Conservation (phyloP, 2,888 invertebrate genomes). For the Homarus gammarus region DNA sequence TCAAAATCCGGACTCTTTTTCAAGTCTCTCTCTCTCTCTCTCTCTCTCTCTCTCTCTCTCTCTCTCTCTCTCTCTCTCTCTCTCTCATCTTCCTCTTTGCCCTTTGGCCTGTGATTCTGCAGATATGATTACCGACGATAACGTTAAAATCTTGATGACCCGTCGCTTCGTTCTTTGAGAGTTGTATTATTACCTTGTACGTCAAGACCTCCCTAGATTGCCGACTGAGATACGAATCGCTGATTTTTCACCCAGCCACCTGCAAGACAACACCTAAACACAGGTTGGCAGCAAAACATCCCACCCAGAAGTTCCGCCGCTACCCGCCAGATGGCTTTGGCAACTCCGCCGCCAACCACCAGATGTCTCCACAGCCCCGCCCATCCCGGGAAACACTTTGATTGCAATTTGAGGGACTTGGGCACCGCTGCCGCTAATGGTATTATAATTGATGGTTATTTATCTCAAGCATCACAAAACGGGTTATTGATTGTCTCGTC, state of each 20-base stretch:
- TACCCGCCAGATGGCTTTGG: neutral
- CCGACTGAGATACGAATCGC: neutral
- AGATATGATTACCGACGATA: neutral
- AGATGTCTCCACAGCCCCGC: neutral
- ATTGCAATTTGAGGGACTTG: neutral
- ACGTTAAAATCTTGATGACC: neutral
- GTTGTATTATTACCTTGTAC: neutral
- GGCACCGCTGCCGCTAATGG: neutral
- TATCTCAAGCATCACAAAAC: neutral
- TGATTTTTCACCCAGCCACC: neutral
- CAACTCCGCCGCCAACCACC: neutral
- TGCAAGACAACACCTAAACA: neutral
- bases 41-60: conserved; percentile 20
- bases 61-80: conserved; percentile 17
- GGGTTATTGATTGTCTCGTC: neutral
- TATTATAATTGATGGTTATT: neutral
- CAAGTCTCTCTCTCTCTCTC: conserved; percentile 20
- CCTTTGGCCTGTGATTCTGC: neutral
- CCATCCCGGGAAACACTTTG: neutral
- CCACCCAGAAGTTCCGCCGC: neutral
- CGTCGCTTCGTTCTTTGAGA: neutral
- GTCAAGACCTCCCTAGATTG: neutral
- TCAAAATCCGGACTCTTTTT: no score
- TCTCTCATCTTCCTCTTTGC: conserved; percentile 3
- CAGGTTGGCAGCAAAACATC: neutral